Conservation (phyloP, 2,113 vertebrate genomes). For the Oncorhynchus tshawytscha region DNA sequence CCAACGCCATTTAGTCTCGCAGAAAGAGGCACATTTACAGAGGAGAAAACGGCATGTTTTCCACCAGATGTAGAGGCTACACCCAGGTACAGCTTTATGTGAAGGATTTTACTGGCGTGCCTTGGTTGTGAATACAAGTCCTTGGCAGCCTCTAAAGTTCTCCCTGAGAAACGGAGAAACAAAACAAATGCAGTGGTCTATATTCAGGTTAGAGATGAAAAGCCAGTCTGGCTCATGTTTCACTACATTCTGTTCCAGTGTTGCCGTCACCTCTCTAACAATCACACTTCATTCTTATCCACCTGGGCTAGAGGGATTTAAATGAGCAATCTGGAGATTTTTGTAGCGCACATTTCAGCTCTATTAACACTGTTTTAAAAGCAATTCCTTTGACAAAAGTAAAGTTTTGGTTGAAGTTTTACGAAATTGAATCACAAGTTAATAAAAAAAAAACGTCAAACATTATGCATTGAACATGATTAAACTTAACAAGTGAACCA, state of each 20-base stretch:
- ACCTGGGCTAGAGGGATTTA: constrained; percentile 47
- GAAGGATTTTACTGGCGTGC: constrained; percentile 63
- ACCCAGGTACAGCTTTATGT: constrained; percentile 58
- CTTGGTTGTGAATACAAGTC: constrained; percentile 65
- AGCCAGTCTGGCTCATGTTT: constrained; percentile 65
- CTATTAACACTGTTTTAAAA: neutral
- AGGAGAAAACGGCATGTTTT: neutral
- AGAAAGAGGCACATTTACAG: constrained; percentile 27
- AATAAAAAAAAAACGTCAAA: neutral
- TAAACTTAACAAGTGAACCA: too few relatives aligned
- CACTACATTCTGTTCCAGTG: constrained; percentile 64
- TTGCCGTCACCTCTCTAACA: constrained; percentile 64
- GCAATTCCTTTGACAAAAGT: too few relatives aligned
- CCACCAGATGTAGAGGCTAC: constrained; percentile 31
- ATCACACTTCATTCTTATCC: neutral
- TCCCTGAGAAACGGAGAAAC: constrained; percentile 68
- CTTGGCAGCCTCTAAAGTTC: constrained; percentile 63
- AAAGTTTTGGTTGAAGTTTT: neutral
- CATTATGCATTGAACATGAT: too few relatives aligned
- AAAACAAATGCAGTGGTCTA: constrained; percentile 68
- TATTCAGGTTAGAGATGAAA: constrained; percentile 47
- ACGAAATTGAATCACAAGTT: neutral
- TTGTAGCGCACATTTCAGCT: neutral
- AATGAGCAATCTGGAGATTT: neutral
- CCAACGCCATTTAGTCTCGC: constrained; percentile 48